Evolutionary conservation across 2,797 vertebrate genomes (phyloP).

Genomic region (Sebastes steindachneri): DNA sequence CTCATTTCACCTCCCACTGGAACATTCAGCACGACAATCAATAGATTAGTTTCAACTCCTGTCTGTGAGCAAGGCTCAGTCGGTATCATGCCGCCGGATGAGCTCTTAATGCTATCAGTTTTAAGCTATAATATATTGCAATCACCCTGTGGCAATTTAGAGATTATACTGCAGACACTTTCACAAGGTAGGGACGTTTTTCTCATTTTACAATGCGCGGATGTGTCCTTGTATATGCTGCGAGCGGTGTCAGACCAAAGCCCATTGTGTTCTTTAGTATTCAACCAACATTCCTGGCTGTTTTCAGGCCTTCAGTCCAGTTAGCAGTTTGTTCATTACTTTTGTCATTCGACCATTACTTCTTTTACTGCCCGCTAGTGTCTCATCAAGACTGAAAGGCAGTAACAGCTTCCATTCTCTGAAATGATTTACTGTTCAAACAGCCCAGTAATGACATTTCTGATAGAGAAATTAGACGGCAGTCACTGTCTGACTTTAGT

Average conservation of each 20-base stretch:
- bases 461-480: constrained; percentile 70
- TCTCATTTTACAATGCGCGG: not conserved
- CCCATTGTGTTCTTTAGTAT: constrained; percentile 6
- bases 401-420: constrained; percentile 45
- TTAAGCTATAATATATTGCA: not conserved
- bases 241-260: not conserved
- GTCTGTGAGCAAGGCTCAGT: constrained; percentile 32
- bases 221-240: not conserved
- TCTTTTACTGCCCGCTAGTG: constrained; percentile 33
- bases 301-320: constrained; percentile 24
- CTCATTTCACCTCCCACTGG: constrained; percentile 68
- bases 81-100: constrained; percentile 5
- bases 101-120: not conserved
- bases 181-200: not conserved
- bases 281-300: not conserved
- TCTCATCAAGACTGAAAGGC: constrained; percentile 55
- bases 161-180: not conserved
- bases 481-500: constrained; percentile 65
- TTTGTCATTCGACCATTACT: constrained; percentile 44
- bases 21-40: constrained; percentile 69
- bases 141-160: not conserved
- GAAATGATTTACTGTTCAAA: constrained; percentile 78
- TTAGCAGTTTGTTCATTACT: constrained; percentile 47
- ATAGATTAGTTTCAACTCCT: constrained; percentile 69
- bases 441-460: constrained; percentile 75